phyloP scores from a whole-genome alignment of 2,888 invertebrate genomes.

The Himalopsyche anomala region DNA sequence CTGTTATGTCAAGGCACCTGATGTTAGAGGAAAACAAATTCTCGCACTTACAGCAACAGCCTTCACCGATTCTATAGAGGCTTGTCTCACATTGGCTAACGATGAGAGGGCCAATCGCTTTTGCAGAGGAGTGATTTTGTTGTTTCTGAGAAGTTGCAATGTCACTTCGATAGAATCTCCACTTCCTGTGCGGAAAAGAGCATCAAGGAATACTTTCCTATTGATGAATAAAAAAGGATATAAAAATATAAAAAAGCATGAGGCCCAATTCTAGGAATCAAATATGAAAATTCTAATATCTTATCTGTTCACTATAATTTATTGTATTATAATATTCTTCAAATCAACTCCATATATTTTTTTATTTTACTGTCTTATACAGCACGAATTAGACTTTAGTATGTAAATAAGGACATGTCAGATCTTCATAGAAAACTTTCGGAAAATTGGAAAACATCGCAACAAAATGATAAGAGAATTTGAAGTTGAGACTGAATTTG shows the following conservation, averaged over 20 bases:
- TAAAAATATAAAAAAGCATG: not conserved
- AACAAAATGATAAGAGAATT: too few relatives aligned
- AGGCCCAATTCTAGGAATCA: not conserved
- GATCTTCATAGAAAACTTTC: too few relatives aligned
- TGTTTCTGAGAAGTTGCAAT: conserved; percentile 81
- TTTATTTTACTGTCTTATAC: too few relatives aligned
- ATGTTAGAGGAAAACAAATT: not conserved
- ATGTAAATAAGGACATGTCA: too few relatives aligned
- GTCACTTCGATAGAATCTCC: conserved; percentile 85
- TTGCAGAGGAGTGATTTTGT: conserved; percentile 78
- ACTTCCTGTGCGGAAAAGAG: conserved; percentile 87
- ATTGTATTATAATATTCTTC: too few relatives aligned
- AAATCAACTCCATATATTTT: too few relatives aligned
- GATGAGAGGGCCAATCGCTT: conserved; percentile 81
- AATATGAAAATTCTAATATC: not conserved
- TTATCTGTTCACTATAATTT: too few relatives aligned
- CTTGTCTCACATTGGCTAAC: conserved; percentile 81
- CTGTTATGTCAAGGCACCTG: too few relatives aligned
- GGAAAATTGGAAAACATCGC: too few relatives aligned
- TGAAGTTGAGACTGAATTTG: too few relatives aligned
- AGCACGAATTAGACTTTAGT: too few relatives aligned
- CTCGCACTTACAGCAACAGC: conserved; percentile 77
- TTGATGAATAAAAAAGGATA: conserved; percentile 54
- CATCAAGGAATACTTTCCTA: conserved; percentile 88
- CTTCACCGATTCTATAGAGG: conserved; percentile 80